Evolutionary conservation across 2,113 vertebrate species (phyloP), one percentile per base, ranked within the genome.

Genomic region (Rhinogobius similis): DNA sequence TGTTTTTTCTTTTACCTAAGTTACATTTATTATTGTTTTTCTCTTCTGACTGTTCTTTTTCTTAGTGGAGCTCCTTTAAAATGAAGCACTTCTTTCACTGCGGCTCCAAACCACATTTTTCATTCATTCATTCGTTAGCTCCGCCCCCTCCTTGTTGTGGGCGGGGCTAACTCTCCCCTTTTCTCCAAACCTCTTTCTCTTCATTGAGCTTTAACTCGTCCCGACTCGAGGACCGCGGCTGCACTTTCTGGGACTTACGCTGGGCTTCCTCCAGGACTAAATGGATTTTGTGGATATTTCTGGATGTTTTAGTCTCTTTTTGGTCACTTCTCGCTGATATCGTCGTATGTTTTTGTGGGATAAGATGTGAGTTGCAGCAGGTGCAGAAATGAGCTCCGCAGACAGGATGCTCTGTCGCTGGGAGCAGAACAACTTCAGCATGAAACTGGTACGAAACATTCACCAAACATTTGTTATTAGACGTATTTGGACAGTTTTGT

Each of bases 381-480:
- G 93, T 62, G 70, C 39, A 20, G 43, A 7, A 16, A 48, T 73
- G 48, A 64, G 69, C 67, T 66, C 78, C 48, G 12, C 65, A 69
- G 32, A 73, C 50, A 93, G 90, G 91, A 94, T 95, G 93, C 91
- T 97, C 82, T 96, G 95, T 93, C 93, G 94, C 73, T 96, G 96
- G 95, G 95, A 98, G 5, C 94, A 95, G 75, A 95, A 95, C 91
- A 96, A 93, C 88, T 81, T 80, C 90, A 92, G 93, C 89, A 97
- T 97, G 96, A 98, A 99, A 83, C 95, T 98, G 96, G 97, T 99
- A 95, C 77, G 88, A 56, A 93, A 91, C 65, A 26, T 36, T 36
- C 32, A 36, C 32, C 32, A 1, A 52, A 16, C 2, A 50, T 21
- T n/a, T 50, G n/a, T n/a, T n/a, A n/a, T n/a, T n/a, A n/a, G n/a